phyloP scores from a whole-genome alignment of 2,113 vertebrate genomes.

The Pterocles orientalis region DNA sequence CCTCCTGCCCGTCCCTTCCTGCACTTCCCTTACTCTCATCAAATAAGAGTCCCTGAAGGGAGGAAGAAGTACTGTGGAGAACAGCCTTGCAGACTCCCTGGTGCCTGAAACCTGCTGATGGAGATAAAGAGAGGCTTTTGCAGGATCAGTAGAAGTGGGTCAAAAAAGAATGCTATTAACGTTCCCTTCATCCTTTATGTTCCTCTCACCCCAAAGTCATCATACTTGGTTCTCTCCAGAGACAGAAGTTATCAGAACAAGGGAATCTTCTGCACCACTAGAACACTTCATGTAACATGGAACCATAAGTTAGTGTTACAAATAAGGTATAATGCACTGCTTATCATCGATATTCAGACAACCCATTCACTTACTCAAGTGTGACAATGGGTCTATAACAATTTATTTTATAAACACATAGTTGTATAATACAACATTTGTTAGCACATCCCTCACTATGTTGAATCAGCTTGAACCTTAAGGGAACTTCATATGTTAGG shows the following conservation, averaged over 20 bases:
- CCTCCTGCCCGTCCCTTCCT: not conserved
- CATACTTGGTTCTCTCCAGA: not conserved
- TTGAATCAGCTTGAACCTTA: not conserved
- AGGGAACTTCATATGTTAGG: not conserved
- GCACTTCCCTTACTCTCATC: not conserved
- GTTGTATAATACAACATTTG: not conserved
- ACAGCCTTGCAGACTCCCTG: not conserved
- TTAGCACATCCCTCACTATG: not conserved
- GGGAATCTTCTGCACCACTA: not conserved
- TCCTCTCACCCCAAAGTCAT: not conserved
- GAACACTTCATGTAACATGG: not conserved
- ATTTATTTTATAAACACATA: not conserved
- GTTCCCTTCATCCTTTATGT: not conserved
- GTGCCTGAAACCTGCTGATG: not conserved
- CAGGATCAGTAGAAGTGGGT: not conserved
- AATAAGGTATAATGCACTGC: not conserved
- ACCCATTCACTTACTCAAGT: not conserved
- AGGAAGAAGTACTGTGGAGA: not conserved
- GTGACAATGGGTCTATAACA: not conserved
- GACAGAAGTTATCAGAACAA: not conserved
- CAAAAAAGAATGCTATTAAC: not conserved
- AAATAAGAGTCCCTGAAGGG: not conserved
- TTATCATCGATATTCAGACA: not conserved
- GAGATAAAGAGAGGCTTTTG: not conserved
- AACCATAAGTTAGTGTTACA: not conserved